Evolutionary conservation across 2,113 vertebrate species (phyloP).

Genomic region (Pteronura brasiliensis): DNA sequence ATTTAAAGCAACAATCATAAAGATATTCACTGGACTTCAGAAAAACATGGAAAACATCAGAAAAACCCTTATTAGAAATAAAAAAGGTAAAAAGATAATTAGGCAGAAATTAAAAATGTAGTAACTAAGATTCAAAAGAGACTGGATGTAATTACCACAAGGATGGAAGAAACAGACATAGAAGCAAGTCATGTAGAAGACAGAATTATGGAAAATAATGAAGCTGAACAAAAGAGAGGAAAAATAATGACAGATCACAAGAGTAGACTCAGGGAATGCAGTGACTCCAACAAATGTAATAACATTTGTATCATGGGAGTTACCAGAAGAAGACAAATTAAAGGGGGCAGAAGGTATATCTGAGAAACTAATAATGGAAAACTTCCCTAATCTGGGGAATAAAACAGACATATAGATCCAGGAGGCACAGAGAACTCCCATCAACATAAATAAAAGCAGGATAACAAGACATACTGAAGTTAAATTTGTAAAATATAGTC

Average conservation of each 20-base stretch:
- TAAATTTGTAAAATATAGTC: not conserved
- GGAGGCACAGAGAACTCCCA: not conserved
- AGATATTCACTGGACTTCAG: not conserved
- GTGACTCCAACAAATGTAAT: not conserved
- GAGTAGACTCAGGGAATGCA: not conserved
- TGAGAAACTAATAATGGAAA: not conserved
- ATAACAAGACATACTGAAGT: not conserved
- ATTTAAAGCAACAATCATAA: not conserved
- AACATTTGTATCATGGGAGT: not conserved
- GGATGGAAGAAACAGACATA: not conserved
- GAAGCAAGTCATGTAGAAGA: not conserved
- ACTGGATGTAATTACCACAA: not conserved
- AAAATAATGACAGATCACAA: not conserved
- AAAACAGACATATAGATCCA: not conserved
- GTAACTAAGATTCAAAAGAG: not conserved
- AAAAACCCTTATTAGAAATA: not conserved
- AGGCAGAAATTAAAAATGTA: not conserved
- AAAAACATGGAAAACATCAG: not conserved
- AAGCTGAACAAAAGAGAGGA: not conserved
- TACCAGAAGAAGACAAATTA: not conserved
- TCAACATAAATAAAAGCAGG: not conserved
- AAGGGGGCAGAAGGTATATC: not conserved
- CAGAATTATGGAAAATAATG: not conserved
- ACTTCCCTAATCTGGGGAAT: not conserved
- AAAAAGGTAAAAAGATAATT: not conserved